Percentiles rank a stretch among this genome's conserved stretches.
These are phyloP conservation scores for Oplegnathus fasciatus DNA, from an alignment of 2,113 vertebrate genomes.

Conservation along the genomic window DNA sequence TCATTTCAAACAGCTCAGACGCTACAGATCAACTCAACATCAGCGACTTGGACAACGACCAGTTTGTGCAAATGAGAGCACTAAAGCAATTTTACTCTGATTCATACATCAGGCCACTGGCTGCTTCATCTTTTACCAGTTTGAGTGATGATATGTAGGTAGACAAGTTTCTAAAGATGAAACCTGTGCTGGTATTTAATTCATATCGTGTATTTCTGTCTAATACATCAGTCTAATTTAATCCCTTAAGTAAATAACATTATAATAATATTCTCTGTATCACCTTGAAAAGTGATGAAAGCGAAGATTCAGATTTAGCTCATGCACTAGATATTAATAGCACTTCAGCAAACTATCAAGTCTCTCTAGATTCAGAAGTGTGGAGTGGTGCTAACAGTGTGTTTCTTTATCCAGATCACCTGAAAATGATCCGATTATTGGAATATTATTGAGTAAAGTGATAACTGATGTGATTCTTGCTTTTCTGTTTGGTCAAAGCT, in stretches of 20 bases:
- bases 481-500: neutral
- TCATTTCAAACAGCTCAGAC: slow-evolving; percentile 51
- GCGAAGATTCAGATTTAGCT: neutral
- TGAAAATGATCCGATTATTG: neutral
- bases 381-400: neutral
- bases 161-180: neutral
- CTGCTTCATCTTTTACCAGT: neutral
- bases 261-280: neutral
- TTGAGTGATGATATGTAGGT: neutral
- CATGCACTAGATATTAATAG: neutral
- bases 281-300: slow-evolving; percentile 14
- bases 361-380: neutral
- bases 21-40: slow-evolving; percentile 18
- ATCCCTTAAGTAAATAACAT: neutral
- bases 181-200: neutral
- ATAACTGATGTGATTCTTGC: neutral
- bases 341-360: slow-evolving; percentile 6
- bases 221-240: too few relatives aligned
- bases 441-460: neutral
- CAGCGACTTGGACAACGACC: slow-evolving; percentile 40
- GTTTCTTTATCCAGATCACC: neutral
- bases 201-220: neutral
- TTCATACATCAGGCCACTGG: neutral
- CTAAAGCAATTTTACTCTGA: neutral
- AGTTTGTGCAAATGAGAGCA: slow-evolving; percentile 10